phyloP scores from a whole-genome alignment of 2,113 vertebrate species.

The Patagioenas fasciata region DNA sequence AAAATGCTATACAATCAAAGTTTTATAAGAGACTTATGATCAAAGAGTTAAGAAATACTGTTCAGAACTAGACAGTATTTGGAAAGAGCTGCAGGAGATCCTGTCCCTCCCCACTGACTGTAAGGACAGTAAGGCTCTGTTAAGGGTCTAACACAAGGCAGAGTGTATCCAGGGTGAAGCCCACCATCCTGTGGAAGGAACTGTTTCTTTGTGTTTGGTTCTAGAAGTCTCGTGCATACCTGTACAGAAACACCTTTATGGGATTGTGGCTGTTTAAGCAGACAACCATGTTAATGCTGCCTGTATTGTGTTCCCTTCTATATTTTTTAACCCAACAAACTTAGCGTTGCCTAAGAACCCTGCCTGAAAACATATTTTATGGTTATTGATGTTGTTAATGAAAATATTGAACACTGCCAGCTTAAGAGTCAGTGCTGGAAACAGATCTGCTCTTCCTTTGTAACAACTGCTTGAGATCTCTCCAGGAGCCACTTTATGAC shows the following conservation, averaged over 20 bases:
- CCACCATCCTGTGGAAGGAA: background rate
- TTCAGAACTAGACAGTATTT: background rate
- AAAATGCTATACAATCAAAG: background rate
- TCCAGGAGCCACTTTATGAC: background rate
- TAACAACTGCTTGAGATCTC: background rate
- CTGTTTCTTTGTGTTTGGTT: background rate
- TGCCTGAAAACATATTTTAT: background rate
- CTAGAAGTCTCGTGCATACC: accelerated
- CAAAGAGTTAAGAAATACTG: background rate
- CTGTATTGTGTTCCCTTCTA: background rate
- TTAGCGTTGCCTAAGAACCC: background rate
- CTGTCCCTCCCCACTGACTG: background rate
- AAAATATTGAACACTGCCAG: background rate
- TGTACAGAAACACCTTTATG: background rate
- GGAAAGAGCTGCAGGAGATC: background rate
- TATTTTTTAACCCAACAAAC: slow-evolving; percentile 1
- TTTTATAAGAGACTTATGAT: background rate
- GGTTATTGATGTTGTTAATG: background rate
- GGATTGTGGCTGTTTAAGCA: background rate
- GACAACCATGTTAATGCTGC: background rate
- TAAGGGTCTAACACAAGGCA: background rate
- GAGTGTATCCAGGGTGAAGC: background rate
- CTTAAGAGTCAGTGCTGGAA: background rate
- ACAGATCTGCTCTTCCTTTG: background rate
- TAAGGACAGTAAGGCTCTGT: background rate